Base-by-base conservation (phyloP, 2,113 vertebrate genomes). In the Athene noctua region DNA sequence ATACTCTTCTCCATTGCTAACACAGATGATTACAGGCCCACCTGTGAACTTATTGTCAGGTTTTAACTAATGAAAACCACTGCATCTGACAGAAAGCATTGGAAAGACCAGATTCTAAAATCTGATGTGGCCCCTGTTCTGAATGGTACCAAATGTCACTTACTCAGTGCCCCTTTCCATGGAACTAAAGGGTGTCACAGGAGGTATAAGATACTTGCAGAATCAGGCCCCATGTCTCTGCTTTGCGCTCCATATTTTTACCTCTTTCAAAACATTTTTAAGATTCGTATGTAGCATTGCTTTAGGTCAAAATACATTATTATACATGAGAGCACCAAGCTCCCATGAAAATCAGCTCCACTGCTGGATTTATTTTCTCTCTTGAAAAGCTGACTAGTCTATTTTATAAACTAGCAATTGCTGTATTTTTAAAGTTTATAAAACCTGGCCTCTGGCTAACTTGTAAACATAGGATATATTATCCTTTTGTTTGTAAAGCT, bases 361-460 rank as follows among this genome's bases (percentile, higher is more conserved):
- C 26, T 82, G 57, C 94, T 93, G 83, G 88, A 94, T 92, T 96
- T 90, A 93, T 90, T 90, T 78, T 66, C 63, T 80, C 84, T 90
- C 79, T 94, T 80, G 59, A 73, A 96, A 96, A 95, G 89, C 86
- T 94, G 90, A 95, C 74, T 92, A 75, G 54, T 52, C 94, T 77
- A 68, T 93, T 96, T 96, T 96, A 96, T 96, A 96, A 95, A 95
- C 91, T 91, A 92, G 68, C 72, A 96, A 97, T 92, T 94, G 91
- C 40, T 90, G 38, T 94, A 96, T 94, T 96, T 96, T 92, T 94
- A 96, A 94, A 93, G 94, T 97, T 97, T 97, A 92, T 96, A 94
- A 97, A 97, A 96, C 22, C 72, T 96, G 82, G 82, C 85, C 86
- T 90, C 89, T 96, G 79, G 92, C 72, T 97, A 96, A 96, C 87